phyloP scores from a whole-genome alignment of 2,797 vertebrate species.

The Denticeps clupeoides region DNA sequence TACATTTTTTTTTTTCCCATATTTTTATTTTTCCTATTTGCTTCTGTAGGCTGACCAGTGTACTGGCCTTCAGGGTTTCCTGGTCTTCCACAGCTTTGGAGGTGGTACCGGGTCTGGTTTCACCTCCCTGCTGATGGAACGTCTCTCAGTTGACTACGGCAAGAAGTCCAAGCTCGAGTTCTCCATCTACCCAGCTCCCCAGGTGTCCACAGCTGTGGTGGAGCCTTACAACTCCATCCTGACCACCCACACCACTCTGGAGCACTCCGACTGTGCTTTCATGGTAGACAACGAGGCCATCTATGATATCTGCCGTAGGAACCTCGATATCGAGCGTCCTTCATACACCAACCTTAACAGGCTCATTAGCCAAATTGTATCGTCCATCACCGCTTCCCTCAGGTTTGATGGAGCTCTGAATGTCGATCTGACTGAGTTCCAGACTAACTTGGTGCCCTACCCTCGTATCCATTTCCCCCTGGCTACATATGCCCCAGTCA shows the following conservation, averaged over 20 bases:
- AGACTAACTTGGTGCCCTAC: slow-evolving; percentile 72
- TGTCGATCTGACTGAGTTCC: slow-evolving; percentile 70
- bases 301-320: slow-evolving; percentile 66
- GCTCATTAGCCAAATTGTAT: slow-evolving; percentile 63
- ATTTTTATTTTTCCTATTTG: not conserved
- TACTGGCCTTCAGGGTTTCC: slow-evolving; percentile 58
- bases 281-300: slow-evolving; percentile 72
- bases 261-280: slow-evolving; percentile 69
- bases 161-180: slow-evolving; percentile 60
- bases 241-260: slow-evolving; percentile 64
- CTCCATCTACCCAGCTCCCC: slow-evolving; percentile 62
- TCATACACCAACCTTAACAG: slow-evolving; percentile 69
- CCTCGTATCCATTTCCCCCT: slow-evolving; percentile 61
- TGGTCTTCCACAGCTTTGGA: slow-evolving; percentile 59
- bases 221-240: slow-evolving; percentile 69
- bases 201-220: slow-evolving; percentile 64
- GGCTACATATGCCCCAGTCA: slow-evolving; percentile 55
- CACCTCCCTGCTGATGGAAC: slow-evolving; percentile 56
- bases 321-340: slow-evolving; percentile 67
- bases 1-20: not conserved
- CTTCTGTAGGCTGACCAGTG: slow-evolving; percentile 54
- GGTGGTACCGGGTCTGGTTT: slow-evolving; percentile 55
- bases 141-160: slow-evolving; percentile 49
- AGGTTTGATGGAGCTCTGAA: slow-evolving; percentile 69
- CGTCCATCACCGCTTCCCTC: slow-evolving; percentile 63